Percentiles rank a stretch among this genome's conserved stretches.
Evolutionary conservation across 2,113 vertebrate genomes (phyloP).

Genomic region (Tyto alba): DNA sequence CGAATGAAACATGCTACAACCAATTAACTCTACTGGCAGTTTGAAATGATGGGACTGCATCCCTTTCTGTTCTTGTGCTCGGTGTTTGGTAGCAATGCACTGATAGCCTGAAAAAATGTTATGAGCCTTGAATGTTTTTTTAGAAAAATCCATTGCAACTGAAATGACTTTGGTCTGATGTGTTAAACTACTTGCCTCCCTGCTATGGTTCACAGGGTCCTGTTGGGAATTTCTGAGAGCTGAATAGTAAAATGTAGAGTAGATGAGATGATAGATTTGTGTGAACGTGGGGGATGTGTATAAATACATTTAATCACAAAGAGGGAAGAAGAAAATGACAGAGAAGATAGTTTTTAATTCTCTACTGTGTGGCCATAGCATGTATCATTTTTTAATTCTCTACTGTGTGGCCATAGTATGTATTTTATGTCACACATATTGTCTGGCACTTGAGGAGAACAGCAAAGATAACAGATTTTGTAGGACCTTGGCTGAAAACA

Average conservation of each 20-base stretch:
- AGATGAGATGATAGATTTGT: not conserved
- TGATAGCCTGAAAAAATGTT: not conserved
- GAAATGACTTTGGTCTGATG: not conserved
- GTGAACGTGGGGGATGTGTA: rapidly evolving
- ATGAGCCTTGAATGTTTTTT: not conserved
- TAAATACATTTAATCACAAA: not conserved
- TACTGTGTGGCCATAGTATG: not conserved
- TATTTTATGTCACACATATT: not conserved
- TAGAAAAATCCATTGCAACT: not conserved
- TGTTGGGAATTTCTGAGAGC: not conserved
- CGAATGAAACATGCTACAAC: not conserved
- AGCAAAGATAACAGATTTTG: not conserved
- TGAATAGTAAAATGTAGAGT: not conserved
- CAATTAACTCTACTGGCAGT: not conserved
- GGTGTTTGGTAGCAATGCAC: not conserved
- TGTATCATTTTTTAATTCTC: too few species aligned
- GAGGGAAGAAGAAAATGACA: not conserved
- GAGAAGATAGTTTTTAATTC: not conserved
- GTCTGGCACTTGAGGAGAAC: not conserved
- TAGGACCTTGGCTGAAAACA: not conserved
- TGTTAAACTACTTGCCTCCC: not conserved
- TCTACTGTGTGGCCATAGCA: not conserved
- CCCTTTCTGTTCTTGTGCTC: not conserved
- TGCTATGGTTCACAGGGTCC: not conserved
- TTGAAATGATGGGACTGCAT: not conserved